Evolutionary conservation across 2,888 invertebrate species (phyloP).

Genomic region (Athalia cordata): DNA sequence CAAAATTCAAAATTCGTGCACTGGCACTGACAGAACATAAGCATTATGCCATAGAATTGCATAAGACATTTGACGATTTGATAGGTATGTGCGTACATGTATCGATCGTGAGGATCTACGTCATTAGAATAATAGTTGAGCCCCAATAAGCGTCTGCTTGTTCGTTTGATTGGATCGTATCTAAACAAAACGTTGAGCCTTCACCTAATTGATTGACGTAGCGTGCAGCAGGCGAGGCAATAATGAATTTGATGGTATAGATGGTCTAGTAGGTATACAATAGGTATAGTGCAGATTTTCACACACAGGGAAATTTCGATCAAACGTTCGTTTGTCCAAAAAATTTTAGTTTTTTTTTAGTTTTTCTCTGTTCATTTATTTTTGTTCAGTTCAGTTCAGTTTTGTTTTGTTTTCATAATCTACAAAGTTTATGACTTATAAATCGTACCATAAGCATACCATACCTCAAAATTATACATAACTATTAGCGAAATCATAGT

Average conservation of each 20-base stretch:
- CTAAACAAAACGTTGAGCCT: conserved; percentile 28
- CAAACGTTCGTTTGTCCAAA: background rate
- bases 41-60: too few species aligned
- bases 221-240: conserved; percentile 10
- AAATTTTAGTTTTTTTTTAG: too few species aligned
- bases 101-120: too few species aligned
- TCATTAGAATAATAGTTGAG: too few species aligned
- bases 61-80: too few species aligned
- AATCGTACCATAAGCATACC: background rate
- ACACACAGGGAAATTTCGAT: conserved; percentile 11
- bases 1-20: too few species aligned
- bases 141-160: background rate
- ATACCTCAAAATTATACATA: background rate
- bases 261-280: too few species aligned
- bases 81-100: too few species aligned
- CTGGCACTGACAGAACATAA: too few species aligned
- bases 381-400: too few species aligned
- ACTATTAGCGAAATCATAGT: conserved; percentile 8
- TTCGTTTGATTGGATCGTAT: conserved; percentile 22
- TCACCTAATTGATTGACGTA: conserved; percentile 27
- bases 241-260: conserved; percentile 3
- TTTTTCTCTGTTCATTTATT: too few species aligned
- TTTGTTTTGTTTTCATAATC: background rate
- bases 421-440: background rate
- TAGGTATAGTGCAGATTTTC: background rate